These are phyloP conservation scores for Hirtodrosophila alboralis DNA, from an alignment of 2,888 invertebrate genomes.

Conservation along the genomic window DNA sequence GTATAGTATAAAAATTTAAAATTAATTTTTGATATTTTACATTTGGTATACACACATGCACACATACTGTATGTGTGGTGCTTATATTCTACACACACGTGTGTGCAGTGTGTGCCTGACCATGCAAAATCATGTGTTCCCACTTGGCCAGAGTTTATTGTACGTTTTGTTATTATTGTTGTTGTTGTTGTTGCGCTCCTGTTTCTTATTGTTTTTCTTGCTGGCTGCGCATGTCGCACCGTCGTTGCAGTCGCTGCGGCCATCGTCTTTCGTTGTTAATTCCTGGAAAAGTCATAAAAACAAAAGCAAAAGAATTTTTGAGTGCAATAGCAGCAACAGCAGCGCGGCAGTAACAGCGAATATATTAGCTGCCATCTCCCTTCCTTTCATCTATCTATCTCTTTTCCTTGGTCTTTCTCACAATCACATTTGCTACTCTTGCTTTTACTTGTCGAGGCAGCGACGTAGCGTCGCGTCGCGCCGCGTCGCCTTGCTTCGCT, in stretches of 20 bases:
- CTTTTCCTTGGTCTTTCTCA: constrained; percentile 35
- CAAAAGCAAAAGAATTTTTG: constrained; percentile 77
- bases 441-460: constrained; percentile 52
- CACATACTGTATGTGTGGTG: too few species aligned
- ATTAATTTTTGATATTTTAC: too few species aligned
- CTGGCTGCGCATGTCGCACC: constrained; percentile 53
- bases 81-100: constrained; percentile 33
- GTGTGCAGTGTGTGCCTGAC: constrained; percentile 45
- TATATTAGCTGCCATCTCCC: constrained; percentile 60
- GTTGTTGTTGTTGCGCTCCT: constrained; percentile 49
- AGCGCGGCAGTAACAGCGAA: constrained; percentile 47
- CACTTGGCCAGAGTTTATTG: constrained; percentile 41
- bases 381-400: constrained; percentile 7
- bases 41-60: constrained; percentile 1
- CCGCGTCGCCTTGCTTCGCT: constrained; percentile 30
- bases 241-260: constrained; percentile 27
- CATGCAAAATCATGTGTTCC: constrained; percentile 49
- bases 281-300: constrained; percentile 78
- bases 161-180: constrained; percentile 34
- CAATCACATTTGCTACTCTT: constrained; percentile 68
- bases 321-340: constrained; percentile 65
- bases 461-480: constrained; percentile 7
- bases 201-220: constrained; percentile 63
- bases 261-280: constrained; percentile 59
- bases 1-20: too few species aligned